These are phyloP conservation scores for Macquaria ambigua DNA, from an alignment of 2,113 vertebrate species.

Conservation along the genomic window DNA sequence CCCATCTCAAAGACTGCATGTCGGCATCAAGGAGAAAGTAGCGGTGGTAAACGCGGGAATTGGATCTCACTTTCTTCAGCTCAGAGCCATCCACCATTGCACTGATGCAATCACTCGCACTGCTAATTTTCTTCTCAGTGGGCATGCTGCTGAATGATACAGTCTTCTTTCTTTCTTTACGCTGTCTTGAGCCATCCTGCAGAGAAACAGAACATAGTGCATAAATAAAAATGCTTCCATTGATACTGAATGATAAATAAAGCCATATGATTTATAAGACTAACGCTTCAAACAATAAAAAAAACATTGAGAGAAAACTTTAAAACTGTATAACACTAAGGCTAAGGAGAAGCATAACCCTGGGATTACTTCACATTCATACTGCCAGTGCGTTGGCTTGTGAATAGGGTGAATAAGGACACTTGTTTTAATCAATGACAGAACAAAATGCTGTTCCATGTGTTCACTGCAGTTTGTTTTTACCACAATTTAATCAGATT, in stretches of 20 bases:
- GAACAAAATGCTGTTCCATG: neutral
- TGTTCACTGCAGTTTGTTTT: neutral
- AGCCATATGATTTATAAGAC: neutral
- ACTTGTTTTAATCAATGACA: neutral
- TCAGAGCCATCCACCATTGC: conserved; percentile 97
- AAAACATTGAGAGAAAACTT: neutral
- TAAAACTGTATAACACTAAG: neutral
- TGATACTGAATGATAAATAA: neutral
- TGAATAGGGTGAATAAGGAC: neutral
- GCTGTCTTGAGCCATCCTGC: conserved; percentile 95
- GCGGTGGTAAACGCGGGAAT: conserved; percentile 93
- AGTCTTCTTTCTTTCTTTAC: conserved; percentile 95
- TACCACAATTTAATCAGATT: neutral
- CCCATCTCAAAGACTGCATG: conserved; percentile 98
- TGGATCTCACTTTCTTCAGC: conserved; percentile 95
- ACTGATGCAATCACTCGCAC: conserved; percentile 95
- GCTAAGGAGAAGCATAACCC: neutral
- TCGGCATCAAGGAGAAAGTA: conserved; percentile 96
- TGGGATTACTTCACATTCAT: neutral
- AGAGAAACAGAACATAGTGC: conserved; percentile 23
- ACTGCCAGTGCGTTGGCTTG: neutral
- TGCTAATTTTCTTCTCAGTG: conserved; percentile 97
- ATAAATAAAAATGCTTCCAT: conserved; percentile 13
- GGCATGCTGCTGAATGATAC: conserved; percentile 99
- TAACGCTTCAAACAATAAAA: neutral